Percentiles rank a stretch among this genome's conserved stretches.
These are phyloP conservation scores for Plestiodon gilberti DNA, from an alignment of 2,113 vertebrate genomes.

Conservation along the genomic window DNA sequence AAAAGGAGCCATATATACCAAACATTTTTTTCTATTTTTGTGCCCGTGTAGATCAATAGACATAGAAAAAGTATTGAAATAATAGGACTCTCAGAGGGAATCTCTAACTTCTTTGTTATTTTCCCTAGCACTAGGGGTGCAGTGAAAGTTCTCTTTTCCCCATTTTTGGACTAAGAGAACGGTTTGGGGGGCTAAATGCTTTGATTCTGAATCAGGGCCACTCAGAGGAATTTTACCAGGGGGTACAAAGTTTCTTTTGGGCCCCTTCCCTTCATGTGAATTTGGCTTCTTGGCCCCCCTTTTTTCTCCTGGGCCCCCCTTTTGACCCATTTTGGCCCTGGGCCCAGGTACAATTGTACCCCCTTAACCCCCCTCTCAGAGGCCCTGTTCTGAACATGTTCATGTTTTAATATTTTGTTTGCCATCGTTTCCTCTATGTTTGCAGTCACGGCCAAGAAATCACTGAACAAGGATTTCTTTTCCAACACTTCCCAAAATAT, in stretches of 20 bases:
- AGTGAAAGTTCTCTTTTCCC: background rate
- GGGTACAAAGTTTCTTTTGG: too few species aligned
- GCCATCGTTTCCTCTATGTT: background rate
- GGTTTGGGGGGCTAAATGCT: background rate
- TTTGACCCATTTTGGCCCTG: too few species aligned
- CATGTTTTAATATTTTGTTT: background rate
- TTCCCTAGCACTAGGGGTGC: background rate
- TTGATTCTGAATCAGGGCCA: too few species aligned
- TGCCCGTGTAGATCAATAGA: background rate
- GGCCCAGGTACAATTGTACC: too few species aligned
- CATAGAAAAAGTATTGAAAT: background rate
- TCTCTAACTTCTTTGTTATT: background rate
- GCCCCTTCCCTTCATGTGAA: too few species aligned
- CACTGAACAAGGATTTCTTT: background rate
- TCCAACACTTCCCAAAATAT: background rate
- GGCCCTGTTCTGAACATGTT: background rate
- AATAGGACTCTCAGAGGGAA: background rate
- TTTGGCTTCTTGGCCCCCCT: too few species aligned
- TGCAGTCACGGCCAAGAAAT: background rate
- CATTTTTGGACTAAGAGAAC: background rate
- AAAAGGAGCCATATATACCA: background rate
- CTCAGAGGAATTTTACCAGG: too few species aligned
- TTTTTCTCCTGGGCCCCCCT: too few species aligned
- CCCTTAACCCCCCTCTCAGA: too few species aligned
- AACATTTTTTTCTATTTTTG: background rate